A percentile compares a stretch with the other conserved stretches of the same genome.
phyloP scores from a whole-genome alignment of 2,888 invertebrate genomes.

The Athalia rosae region DNA sequence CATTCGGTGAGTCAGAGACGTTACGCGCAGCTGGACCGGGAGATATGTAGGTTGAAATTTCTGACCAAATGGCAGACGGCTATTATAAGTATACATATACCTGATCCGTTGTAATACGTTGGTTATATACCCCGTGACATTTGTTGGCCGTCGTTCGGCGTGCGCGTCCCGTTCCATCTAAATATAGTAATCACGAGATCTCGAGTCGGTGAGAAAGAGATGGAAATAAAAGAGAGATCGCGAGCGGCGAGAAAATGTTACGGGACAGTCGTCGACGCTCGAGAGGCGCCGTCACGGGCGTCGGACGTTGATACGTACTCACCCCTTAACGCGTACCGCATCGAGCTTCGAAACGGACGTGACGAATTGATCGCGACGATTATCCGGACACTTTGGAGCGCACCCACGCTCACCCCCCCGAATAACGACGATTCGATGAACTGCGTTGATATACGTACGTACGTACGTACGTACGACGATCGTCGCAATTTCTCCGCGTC shows the following conservation, averaged over 20 bases:
- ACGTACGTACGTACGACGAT: too few relatives aligned
- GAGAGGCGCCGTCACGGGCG: conserved; percentile 24
- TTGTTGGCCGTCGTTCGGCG: conserved; percentile 25
- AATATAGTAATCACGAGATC: conserved; percentile 33
- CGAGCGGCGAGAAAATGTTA: background rate
- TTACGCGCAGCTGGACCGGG: background rate
- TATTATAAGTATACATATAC: background rate
- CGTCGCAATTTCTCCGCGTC: too few relatives aligned
- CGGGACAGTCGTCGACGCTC: conserved; percentile 17
- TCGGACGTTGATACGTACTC: background rate
- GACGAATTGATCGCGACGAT: conserved; percentile 26
- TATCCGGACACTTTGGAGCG: background rate
- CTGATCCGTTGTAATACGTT: background rate
- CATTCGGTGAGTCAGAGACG: too few relatives aligned
- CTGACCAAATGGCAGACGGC: conserved; percentile 27
- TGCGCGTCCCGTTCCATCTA: conserved; percentile 17
- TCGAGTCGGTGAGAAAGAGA: background rate
- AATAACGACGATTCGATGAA: background rate
- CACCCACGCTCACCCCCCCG: conserved; percentile 1
- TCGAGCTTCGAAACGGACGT: background rate
- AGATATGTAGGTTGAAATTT: conserved; percentile 13
- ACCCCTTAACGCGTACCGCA: background rate
- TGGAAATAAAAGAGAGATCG: background rate
- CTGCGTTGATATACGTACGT: too few relatives aligned
- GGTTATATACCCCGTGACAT: conserved; percentile 25